Evolutionary conservation across 2,113 vertebrate species (phyloP).

Genomic region (Nematolebias whitei): DNA sequence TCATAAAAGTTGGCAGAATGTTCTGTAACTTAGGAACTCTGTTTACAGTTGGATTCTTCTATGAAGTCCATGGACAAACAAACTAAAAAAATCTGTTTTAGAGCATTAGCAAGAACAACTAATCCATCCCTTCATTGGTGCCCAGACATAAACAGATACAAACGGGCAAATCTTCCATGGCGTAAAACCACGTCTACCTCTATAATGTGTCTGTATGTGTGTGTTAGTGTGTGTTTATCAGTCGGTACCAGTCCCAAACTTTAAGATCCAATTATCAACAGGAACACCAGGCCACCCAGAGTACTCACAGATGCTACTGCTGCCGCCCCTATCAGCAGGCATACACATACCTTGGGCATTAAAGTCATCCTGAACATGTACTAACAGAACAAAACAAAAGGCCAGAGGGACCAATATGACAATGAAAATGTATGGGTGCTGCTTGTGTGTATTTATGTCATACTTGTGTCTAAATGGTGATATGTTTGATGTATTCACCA

Average conservation of each 20-base stretch:
- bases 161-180: constrained; percentile 11
- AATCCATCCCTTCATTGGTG: neutral
- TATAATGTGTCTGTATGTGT: constrained; percentile 22
- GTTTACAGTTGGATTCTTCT: neutral
- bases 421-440: neutral
- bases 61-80: too few species aligned
- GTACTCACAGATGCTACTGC: constrained; percentile 73
- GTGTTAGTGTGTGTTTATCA: constrained; percentile 53
- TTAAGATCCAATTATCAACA: constrained; percentile 80
- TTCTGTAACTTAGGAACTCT: neutral
- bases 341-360: constrained; percentile 15
- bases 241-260: constrained; percentile 73
- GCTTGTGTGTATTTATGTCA: neutral
- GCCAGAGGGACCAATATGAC: neutral
- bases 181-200: constrained; percentile 18
- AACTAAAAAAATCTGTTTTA: too few species aligned
- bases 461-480: neutral
- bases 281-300: constrained; percentile 78
- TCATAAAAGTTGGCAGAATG: neutral
- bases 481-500: neutral
- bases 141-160: constrained; percentile 13
- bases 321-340: constrained; percentile 70
- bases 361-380: constrained; percentile 36
- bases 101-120: neutral
- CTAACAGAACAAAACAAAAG: constrained; percentile 18